phyloP scores from a whole-genome alignment of 2,797 vertebrate genomes.

The Sebastes goodei region DNA sequence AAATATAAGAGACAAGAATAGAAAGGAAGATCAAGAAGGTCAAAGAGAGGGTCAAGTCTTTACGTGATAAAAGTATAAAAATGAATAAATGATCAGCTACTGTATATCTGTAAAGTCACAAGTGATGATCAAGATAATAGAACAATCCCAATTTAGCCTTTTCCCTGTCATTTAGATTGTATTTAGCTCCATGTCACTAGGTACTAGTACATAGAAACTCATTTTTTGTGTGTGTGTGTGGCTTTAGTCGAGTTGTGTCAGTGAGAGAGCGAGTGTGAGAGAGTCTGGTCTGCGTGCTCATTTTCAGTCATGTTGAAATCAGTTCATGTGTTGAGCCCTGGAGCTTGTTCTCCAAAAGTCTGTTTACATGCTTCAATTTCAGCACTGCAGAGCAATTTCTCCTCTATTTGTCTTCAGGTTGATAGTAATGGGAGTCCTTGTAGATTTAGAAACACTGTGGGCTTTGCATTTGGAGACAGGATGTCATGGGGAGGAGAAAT shows the following conservation, averaged over 20 bases:
- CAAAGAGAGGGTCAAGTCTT: background rate
- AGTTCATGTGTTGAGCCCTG: background rate
- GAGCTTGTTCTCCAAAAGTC: slow-evolving; percentile 17
- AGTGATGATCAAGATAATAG: background rate
- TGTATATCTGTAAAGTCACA: background rate
- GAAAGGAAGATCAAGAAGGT: background rate
- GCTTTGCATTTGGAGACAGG: slow-evolving; percentile 30
- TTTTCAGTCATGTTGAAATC: slow-evolving; percentile 2
- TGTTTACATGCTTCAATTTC: slow-evolving; percentile 2
- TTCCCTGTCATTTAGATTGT: background rate
- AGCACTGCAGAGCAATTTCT: slow-evolving; percentile 31
- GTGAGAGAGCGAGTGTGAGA: background rate
- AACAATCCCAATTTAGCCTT: background rate
- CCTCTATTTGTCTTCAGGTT: slow-evolving; percentile 15
- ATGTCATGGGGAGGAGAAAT: slow-evolving; percentile 21
- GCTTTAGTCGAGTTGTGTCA: slow-evolving; percentile 17
- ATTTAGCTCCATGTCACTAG: slow-evolving; percentile 1
- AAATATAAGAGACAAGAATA: background rate
- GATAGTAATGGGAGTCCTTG: background rate
- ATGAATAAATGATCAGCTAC: background rate
- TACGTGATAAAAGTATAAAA: background rate
- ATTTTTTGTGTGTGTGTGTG: slow-evolving; percentile 2
- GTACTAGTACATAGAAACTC: background rate
- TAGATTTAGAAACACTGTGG: background rate
- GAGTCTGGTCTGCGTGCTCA: background rate